These are phyloP conservation scores for Stegastes partitus DNA, from an alignment of 2,113 vertebrate species.

Conservation along the genomic window DNA sequence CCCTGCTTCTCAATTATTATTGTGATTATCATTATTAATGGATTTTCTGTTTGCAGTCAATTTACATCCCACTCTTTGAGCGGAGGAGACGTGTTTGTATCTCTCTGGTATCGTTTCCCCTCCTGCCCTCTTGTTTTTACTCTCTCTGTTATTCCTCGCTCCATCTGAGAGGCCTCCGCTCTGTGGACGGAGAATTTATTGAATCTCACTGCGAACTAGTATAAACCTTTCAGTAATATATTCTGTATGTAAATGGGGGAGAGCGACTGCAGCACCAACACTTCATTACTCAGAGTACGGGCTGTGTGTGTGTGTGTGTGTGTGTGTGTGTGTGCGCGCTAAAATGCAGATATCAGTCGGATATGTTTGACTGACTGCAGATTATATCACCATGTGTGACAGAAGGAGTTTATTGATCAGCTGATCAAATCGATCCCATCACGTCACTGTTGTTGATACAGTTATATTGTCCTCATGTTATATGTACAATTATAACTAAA, in stretches of 20 bases:
- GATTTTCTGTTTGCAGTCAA: slow-evolving; percentile 77
- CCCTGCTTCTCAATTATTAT: slow-evolving; percentile 79
- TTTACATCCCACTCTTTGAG: slow-evolving; percentile 66
- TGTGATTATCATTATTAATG: slow-evolving; percentile 82
- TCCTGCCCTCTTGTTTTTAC: slow-evolving; percentile 34
- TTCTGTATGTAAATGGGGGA: slow-evolving; percentile 75
- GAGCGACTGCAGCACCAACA: slow-evolving; percentile 51
- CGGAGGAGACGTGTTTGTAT: slow-evolving; percentile 35
- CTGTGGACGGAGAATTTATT: slow-evolving; percentile 58
- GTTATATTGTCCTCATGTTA: too few relatives aligned
- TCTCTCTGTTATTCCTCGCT: slow-evolving; percentile 21
- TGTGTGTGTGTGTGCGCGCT: neutral
- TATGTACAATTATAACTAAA: neutral
- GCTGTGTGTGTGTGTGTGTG: neutral
- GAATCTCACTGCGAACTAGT: slow-evolving; percentile 53
- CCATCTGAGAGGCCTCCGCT: slow-evolving; percentile 20
- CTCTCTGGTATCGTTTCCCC: slow-evolving; percentile 36
- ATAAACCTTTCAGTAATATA: slow-evolving; percentile 70
- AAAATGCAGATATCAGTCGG: slow-evolving; percentile 38
- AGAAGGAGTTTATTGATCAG: slow-evolving; percentile 17
- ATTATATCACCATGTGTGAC: too few relatives aligned
- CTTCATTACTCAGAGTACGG: slow-evolving; percentile 68
- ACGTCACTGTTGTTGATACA: neutral
- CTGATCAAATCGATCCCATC: slow-evolving; percentile 17
- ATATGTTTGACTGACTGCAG: slow-evolving; percentile 20